phyloP scores from a whole-genome alignment of 92 coral and sea anemone species.

The Desmophyllum pertusum region DNA sequence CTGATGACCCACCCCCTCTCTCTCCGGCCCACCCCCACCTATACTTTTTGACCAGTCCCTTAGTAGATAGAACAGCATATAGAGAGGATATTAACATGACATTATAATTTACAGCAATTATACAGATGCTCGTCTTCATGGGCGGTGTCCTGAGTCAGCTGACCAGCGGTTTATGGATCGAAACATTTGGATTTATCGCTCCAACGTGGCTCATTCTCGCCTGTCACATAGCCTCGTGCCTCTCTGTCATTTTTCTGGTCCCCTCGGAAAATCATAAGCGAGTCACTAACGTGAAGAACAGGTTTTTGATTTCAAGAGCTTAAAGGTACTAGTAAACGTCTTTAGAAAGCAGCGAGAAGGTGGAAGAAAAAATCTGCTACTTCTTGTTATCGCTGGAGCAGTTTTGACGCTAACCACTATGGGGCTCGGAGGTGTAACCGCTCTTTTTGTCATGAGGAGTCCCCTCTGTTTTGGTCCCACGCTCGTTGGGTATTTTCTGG shows the following conservation, averaged over 20 bases:
- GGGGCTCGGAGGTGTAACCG: slow-evolving; percentile 60
- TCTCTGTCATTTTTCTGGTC: slow-evolving; percentile 65
- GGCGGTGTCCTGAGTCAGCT: slow-evolving; percentile 83
- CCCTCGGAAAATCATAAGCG: slow-evolving; percentile 60
- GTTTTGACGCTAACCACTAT: slow-evolving; percentile 51
- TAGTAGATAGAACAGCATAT: too few species aligned
- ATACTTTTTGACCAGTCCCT: too few species aligned
- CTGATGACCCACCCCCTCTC: too few species aligned
- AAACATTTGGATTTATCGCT: slow-evolving; percentile 71
- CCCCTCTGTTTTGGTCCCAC: slow-evolving; percentile 80
- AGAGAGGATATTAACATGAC: background rate
- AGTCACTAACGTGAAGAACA: slow-evolving; percentile 11
- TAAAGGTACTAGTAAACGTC: slow-evolving; percentile 16
- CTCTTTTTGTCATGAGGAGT: slow-evolving; percentile 73
- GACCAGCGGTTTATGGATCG: slow-evolving; percentile 94
- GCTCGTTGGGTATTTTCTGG: slow-evolving; percentile 77
- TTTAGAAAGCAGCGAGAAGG: slow-evolving; percentile 48
- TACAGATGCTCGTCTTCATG: slow-evolving; percentile 71
- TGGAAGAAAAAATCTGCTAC: slow-evolving; percentile 45
- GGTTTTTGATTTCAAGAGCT: slow-evolving; percentile 30
- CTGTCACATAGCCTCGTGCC: slow-evolving; percentile 34
- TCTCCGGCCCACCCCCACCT: too few species aligned
- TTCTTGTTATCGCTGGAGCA: slow-evolving; percentile 48
- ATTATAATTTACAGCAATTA: slow-evolving; percentile 46
- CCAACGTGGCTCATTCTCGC: slow-evolving; percentile 81